Evolutionary conservation across 2,888 invertebrate genomes (phyloP).

Genomic region (Petrophora chlorosata): DNA sequence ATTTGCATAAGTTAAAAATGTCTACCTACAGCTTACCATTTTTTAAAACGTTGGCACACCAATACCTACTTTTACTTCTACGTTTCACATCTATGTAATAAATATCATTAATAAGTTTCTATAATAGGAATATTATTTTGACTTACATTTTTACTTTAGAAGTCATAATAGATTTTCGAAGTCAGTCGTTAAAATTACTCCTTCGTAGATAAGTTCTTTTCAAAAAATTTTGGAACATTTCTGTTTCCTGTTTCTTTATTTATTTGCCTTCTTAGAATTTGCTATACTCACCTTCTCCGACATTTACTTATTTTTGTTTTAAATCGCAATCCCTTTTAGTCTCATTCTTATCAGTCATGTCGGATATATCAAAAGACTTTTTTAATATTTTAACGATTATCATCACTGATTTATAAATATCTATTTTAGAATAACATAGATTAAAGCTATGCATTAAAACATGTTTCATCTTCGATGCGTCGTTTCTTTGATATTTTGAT

Average conservation of each 20-base stretch:
- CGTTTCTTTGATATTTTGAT: constrained; percentile 49
- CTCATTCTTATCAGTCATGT: constrained; percentile 61
- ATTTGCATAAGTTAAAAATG: constrained; percentile 42
- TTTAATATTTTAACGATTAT: constrained; percentile 41
- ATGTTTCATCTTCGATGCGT: constrained; percentile 55
- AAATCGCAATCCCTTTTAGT: constrained; percentile 47
- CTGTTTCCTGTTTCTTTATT: constrained; percentile 20
- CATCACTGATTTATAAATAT: constrained; percentile 45
- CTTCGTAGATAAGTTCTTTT: background rate
- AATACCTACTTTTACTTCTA: constrained; percentile 52
- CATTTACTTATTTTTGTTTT: constrained; percentile 40
- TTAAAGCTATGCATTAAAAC: constrained; percentile 56
- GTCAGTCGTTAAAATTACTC: constrained; percentile 37
- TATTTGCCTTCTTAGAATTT: constrained; percentile 27
- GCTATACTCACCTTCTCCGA: constrained; percentile 3
- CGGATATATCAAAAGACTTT: constrained; percentile 47
- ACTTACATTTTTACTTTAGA: constrained; percentile 39
- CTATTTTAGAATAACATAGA: constrained; percentile 58
- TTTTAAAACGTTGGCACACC: constrained; percentile 57
- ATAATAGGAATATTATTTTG: constrained; percentile 55
- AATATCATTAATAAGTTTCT: constrained; percentile 42
- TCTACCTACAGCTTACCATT: constrained; percentile 46
- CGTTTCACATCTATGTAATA: constrained; percentile 50
- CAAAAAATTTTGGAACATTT: background rate
- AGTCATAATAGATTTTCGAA: constrained; percentile 18